phyloP scores from a whole-genome alignment of 37 sponge, comb jelly and placozoan genomes.

The Chondrosia reniformis region DNA sequence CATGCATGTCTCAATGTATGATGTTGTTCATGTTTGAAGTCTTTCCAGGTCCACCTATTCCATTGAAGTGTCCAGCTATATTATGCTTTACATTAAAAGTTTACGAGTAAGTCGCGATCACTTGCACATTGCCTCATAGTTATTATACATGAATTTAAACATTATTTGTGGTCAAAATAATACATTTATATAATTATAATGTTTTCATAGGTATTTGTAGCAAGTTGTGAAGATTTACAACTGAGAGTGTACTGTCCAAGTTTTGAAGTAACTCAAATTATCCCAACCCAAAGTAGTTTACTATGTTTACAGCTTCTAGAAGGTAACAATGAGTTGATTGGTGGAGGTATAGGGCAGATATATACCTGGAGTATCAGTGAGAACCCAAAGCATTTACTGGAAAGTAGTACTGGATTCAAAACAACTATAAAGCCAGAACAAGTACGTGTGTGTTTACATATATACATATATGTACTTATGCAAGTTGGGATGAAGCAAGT shows the following conservation, averaged over 20 bases:
- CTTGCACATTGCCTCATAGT: neutral
- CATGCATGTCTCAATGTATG: too few species aligned
- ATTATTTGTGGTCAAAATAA: too few species aligned
- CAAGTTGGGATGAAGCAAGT: too few species aligned
- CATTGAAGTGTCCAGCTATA: slow-evolving; percentile 1
- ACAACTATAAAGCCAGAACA: slow-evolving; percentile 12
- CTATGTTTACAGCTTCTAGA: slow-evolving; percentile 41
- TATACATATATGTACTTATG: neutral
- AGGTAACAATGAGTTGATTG: slow-evolving; percentile 27
- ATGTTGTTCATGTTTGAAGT: too few species aligned
- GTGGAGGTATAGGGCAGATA: slow-evolving; percentile 51
- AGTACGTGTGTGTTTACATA: neutral
- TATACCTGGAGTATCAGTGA: neutral
- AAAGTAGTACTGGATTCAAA: neutral
- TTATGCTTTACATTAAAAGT: slow-evolving; percentile 39
- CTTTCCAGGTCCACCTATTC: neutral
- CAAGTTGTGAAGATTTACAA: slow-evolving; percentile 47
- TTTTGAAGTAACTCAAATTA: slow-evolving; percentile 37
- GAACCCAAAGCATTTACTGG: neutral
- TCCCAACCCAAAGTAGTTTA: slow-evolving; percentile 14
- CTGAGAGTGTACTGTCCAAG: slow-evolving; percentile 41
- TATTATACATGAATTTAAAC: too few species aligned
- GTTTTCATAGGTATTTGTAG: slow-evolving; percentile 50
- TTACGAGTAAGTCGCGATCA: too few species aligned
- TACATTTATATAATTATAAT: neutral